Evolutionary conservation across 92 coral and sea anemone species (phyloP), one percentile per base, ranked within the genome.

Genomic region (Siderastrea siderea): DNA sequence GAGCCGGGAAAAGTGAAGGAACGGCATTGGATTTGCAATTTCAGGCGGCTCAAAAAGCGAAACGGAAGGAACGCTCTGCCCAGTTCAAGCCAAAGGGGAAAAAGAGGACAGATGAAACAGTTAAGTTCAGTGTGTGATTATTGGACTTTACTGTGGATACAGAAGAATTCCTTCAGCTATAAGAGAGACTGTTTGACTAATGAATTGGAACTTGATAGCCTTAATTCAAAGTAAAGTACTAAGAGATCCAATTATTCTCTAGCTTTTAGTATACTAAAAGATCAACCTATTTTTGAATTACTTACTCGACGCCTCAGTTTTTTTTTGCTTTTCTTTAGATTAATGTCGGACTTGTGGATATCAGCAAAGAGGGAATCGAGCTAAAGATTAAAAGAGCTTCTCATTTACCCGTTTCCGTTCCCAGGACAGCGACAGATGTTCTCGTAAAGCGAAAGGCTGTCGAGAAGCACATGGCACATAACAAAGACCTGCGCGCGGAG

Each of bases 391-490:
- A 60, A 60, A 60, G 65, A 12, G 65, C 19, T 1, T 60, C 2
- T 16, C 15, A 16, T 60, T 60, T 12, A 5, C 65, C 65, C 2
- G 15, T 60, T 60, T 60, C 65, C 15, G 65, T 60, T 17, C 65
- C 3, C n/a, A 60, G 15, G 14, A 12, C 65, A 17, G 65, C 65
- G 15, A 60, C 19, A 12, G 87, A 82, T 71, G 51, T 82, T 55
- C 19, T 68, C 10, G 78, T 82, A 57, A 82, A 82, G 65, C n/a
- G 69, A 46, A 53, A 26, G 15, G 78, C 87, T 15, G 53, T 71
- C 16, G 78, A 70, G 45, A 81, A 82, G 74, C 86, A 82, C 69
- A 15, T 82, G 59, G 86, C 86, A 63, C 86, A 82, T 44, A 68
- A 82, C 86, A 82, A 44, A 66, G 67, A 62, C 47, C 49, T 82